phyloP scores from a whole-genome alignment of 2,888 invertebrate genomes.

The Microplitis deprimator region DNA sequence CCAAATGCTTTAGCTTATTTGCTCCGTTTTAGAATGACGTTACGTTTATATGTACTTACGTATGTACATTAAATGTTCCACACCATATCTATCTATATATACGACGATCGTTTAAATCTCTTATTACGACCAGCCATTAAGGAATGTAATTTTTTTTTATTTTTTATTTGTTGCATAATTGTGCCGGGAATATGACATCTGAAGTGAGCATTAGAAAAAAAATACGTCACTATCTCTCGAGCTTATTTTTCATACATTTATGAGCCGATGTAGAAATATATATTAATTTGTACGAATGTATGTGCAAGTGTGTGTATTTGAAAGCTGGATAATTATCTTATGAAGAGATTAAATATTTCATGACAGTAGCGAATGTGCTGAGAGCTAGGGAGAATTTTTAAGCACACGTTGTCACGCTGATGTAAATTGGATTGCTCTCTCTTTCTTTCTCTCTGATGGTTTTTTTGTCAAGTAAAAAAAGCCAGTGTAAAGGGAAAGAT shows the following conservation, averaged over 20 bases:
- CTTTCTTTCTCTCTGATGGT: neutral
- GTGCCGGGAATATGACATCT: neutral
- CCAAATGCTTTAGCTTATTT: slow-evolving; percentile 31
- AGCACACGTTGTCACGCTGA: slow-evolving; percentile 18
- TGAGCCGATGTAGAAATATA: neutral
- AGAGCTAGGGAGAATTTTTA: slow-evolving; percentile 16
- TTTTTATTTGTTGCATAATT: neutral
- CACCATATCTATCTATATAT: neutral
- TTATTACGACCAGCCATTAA: neutral
- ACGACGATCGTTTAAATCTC: neutral
- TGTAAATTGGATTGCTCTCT: slow-evolving; percentile 20
- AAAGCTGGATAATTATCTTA: slow-evolving; percentile 13
- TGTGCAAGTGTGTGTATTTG: neutral
- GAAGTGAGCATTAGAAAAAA: neutral
- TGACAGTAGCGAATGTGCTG: slow-evolving; percentile 22
- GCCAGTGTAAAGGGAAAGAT: slow-evolving; percentile 9
- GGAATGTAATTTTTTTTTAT: neutral
- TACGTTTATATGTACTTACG: slow-evolving; percentile 1
- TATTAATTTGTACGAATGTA: neutral
- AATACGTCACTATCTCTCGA: neutral
- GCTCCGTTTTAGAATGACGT: slow-evolving; percentile 16
- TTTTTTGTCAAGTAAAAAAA: slow-evolving; percentile 35
- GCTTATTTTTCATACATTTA: neutral
- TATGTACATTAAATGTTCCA: neutral
- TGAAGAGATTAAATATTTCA: slow-evolving; percentile 31